Base-by-base conservation (phyloP, 2,113 vertebrate species). In the Oreochromis spilurus region DNA sequence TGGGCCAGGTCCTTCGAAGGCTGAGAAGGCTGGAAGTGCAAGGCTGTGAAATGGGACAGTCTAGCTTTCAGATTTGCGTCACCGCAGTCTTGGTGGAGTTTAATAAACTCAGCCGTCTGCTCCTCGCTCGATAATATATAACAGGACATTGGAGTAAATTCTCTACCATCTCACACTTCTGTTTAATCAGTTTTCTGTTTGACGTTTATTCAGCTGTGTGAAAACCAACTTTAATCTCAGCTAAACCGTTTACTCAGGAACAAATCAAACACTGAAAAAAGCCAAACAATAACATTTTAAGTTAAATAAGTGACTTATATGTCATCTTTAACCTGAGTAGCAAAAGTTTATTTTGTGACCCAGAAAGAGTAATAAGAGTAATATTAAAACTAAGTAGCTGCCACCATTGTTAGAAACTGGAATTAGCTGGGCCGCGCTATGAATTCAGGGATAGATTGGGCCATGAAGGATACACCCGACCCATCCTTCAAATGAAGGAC, bases 231-330 rank as follows among this genome's bases (percentile, higher is more conserved):
- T 12, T 54, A 54, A 54, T 54, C 53, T 12, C 3, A 54, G 52
- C 52, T n/a, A 54, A 54, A 54, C 53, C 0, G 10, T 7, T 54
- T 54, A 24, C 53, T 24, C n/a, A 0, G 53, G 53, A 54, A 54
- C n/a, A 54, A 54, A 54, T 54, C 21, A 54, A 54, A 54, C 53
- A 54, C 53, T 54, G 53, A 1, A 54, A 54, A 54, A 54, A 24
- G n/a, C n/a, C 53, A 54, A 54, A 24, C 53, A 54, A 54, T 54
- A 0, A 54, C 0, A 24, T 4, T 54, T 54, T 12, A 54, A 54
- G n/a, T 54, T 54, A 24, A 12, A n/a, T 54, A 4, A 24, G 10
- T 24, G 5, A 54, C 5, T 54, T 24, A 54, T 54, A 54, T 54
- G 24, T 54, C 10, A 54, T 24, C 3, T 54, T 54, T 55, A 55